Conservation (phyloP, 2,888 invertebrate species). For the Lithodes maja region DNA sequence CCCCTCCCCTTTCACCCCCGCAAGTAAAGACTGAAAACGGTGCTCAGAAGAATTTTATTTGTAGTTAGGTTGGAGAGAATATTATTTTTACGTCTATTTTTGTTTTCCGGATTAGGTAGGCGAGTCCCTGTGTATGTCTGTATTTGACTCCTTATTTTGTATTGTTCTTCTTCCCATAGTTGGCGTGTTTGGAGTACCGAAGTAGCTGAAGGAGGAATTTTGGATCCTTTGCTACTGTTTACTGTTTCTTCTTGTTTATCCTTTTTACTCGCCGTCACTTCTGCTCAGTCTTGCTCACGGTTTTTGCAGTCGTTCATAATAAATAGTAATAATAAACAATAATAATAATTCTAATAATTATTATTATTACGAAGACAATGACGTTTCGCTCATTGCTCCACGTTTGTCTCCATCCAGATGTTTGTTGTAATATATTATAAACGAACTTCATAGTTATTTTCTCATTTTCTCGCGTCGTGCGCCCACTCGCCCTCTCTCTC, state of each 20-base stretch:
- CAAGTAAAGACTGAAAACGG: constrained; percentile 27
- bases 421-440: constrained; percentile 13
- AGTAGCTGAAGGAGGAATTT: too few relatives aligned
- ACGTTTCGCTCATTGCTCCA: background rate
- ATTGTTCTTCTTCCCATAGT: background rate
- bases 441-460: constrained; percentile 9
- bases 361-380: background rate
- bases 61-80: constrained; percentile 22
- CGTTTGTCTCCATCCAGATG: constrained; percentile 40
- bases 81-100: constrained; percentile 14
- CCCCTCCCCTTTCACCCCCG: background rate
- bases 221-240: too few relatives aligned
- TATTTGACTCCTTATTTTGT: background rate
- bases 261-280: background rate
- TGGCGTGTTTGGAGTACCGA: background rate
- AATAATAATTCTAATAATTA: constrained; percentile 2
- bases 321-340: background rate
- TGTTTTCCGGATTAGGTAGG: background rate
- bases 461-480: background rate
- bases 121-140: background rate
- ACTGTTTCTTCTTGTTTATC: too few relatives aligned
- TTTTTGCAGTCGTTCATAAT: constrained; percentile 4
- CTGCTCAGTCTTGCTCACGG: constrained; percentile 13
- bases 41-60: constrained; percentile 40
- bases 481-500: background rate